Conservation (phyloP, 2,113 vertebrate species). For the Brachyhypopomus gauderio region DNA sequence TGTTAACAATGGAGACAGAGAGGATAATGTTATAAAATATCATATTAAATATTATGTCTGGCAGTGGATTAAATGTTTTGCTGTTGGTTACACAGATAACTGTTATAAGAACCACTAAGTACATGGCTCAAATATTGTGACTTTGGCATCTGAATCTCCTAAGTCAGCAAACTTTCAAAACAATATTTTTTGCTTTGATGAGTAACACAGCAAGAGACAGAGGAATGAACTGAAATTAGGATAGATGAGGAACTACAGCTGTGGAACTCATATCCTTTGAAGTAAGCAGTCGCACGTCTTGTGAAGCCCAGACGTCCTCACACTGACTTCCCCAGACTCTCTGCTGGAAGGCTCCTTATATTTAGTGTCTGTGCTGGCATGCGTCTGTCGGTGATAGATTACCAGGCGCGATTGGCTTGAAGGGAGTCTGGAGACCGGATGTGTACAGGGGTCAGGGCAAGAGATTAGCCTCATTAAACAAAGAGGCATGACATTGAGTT, state of each 20-base stretch:
- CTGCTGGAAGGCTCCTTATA: conserved; percentile 32
- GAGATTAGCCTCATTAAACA: conserved; percentile 53
- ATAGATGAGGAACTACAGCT: not conserved
- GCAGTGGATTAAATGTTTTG: not conserved
- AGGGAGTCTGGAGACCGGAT: conserved; percentile 40
- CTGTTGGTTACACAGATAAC: not conserved
- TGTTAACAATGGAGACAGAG: not conserved
- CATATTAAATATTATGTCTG: too few relatives aligned
- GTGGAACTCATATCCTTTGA: not conserved
- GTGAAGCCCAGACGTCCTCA: too few relatives aligned
- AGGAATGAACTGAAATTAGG: not conserved
- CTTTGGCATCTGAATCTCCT: not conserved
- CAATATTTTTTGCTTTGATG: not conserved
- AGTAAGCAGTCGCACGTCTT: not conserved
- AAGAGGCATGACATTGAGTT: conserved; percentile 40
- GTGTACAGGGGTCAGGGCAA: conserved; percentile 44
- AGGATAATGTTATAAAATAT: not conserved
- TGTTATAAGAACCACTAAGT: not conserved
- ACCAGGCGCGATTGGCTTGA: conserved; percentile 47
- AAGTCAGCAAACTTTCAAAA: not conserved
- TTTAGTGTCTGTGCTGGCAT: conserved; percentile 33
- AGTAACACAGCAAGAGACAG: not conserved
- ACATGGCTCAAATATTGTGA: not conserved
- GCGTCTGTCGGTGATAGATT: conserved; percentile 57
- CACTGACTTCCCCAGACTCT: too few relatives aligned